Conservation (phyloP, 2,797 vertebrate genomes). For the Vultur gryphus region DNA sequence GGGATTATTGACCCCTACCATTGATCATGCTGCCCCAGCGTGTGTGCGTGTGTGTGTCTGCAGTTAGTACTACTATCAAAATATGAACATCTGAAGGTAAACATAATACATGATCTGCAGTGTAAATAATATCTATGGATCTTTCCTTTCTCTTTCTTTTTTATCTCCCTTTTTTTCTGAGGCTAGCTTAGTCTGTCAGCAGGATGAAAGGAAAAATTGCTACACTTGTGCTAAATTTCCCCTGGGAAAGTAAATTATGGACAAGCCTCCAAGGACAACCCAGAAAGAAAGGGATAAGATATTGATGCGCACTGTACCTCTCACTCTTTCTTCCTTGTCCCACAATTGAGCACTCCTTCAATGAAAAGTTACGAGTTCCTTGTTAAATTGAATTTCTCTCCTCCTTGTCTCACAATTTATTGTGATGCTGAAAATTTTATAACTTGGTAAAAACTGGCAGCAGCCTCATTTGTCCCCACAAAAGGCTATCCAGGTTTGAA, state of each 20-base stretch:
- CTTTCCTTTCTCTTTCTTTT: neutral
- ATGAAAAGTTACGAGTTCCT: conserved; percentile 67
- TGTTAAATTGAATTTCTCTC: conserved; percentile 71
- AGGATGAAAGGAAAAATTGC: conserved; percentile 72
- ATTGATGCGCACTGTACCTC: conserved; percentile 63
- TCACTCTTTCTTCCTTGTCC: conserved; percentile 60
- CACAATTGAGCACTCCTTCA: conserved; percentile 61
- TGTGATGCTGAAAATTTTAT: conserved; percentile 70
- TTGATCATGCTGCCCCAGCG: conserved; percentile 24
- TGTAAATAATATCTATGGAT: conserved; percentile 62
- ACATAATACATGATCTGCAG: conserved; percentile 58
- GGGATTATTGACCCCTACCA: conserved; percentile 62
- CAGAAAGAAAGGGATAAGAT: conserved; percentile 59
- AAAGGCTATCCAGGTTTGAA: conserved; percentile 56
- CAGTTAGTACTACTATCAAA: conserved; percentile 46
- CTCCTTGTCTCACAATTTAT: conserved; percentile 67
- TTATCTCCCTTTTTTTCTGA: neutral
- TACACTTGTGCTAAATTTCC: conserved; percentile 73
- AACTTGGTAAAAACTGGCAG: conserved; percentile 64
- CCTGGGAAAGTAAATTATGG: conserved; percentile 71
- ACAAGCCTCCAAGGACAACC: conserved; percentile 66
- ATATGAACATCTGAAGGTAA: conserved; percentile 52
- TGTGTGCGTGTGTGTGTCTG: neutral
- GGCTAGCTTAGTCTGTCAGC: conserved; percentile 53
- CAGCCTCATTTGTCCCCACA: conserved; percentile 60